A percentile compares a stretch with the other conserved stretches of the same genome.
Evolutionary conservation across 2,888 invertebrate species (phyloP).

Genomic region (Mellilla xanthometata): DNA sequence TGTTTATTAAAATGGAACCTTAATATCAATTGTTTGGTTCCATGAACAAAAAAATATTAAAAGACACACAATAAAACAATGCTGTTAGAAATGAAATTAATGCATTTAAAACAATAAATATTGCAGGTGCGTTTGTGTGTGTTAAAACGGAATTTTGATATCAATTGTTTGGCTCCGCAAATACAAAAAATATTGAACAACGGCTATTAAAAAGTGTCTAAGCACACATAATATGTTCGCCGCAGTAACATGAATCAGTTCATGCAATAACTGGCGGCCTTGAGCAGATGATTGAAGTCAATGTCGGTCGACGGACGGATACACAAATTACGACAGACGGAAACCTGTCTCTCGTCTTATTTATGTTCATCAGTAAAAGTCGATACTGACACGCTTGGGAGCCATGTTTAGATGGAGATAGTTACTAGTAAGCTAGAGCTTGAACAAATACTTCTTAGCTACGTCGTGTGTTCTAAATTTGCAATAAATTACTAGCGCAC

Average conservation of each 20-base stretch:
- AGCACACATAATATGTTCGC: conserved; percentile 11
- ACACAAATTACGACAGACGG: conserved; percentile 50
- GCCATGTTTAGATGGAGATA: background rate
- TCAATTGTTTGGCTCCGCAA: no score
- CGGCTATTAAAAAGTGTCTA: background rate
- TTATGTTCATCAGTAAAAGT: conserved; percentile 22
- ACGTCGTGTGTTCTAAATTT: no score
- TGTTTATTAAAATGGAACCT: no score
- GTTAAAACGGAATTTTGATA: no score
- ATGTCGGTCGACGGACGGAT: conserved; percentile 49
- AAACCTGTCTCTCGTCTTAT: conserved; percentile 45
- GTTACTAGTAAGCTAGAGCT: no score
- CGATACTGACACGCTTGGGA: conserved; percentile 10
- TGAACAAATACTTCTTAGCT: no score
- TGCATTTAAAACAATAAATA: no score
- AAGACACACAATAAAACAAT: background rate
- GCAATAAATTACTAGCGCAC: no score
- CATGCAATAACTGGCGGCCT: conserved; percentile 59
- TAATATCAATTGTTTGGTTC: no score
- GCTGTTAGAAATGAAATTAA: no score
- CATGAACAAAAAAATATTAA: background rate
- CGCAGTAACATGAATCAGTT: conserved; percentile 42
- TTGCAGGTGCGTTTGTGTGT: no score
- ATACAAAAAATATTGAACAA: background rate
- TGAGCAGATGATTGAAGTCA: conserved; percentile 55